Percentiles rank a stretch among this genome's conserved stretches.
phyloP scores from a whole-genome alignment of 2,888 invertebrate species.

The Elaeidobius kamerunicus region DNA sequence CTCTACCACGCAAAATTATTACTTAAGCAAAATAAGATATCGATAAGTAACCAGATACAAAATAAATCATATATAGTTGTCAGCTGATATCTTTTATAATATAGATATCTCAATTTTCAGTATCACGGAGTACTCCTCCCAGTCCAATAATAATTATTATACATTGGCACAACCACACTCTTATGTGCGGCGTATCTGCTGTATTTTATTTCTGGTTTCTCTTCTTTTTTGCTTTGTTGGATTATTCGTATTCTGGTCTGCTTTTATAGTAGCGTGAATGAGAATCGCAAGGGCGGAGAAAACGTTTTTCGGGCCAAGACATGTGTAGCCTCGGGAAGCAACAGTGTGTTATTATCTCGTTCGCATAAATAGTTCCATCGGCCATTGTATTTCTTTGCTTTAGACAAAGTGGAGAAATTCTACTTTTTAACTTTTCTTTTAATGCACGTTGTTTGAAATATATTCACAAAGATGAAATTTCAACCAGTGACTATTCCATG shows the following conservation, averaged over 20 bases:
- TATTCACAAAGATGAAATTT: too few relatives aligned
- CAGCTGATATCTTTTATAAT: constrained; percentile 25
- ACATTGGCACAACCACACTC: constrained; percentile 23
- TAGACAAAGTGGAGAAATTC: too few relatives aligned
- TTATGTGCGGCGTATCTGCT: constrained; percentile 18
- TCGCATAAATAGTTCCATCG: constrained; percentile 34
- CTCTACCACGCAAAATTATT: constrained; percentile 15
- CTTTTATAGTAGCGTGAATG: constrained; percentile 30
- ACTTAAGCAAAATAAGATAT: constrained; percentile 19
- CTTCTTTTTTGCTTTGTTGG: constrained; percentile 9
- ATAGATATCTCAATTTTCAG: constrained; percentile 28
- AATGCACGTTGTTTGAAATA: too few relatives aligned
- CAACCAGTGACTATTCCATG: too few relatives aligned
- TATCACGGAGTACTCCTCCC: constrained; percentile 26
- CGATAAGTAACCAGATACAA: constrained; percentile 25
- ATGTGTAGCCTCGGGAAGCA: constrained; percentile 37
- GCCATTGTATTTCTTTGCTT: too few relatives aligned
- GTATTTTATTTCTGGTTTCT: constrained; percentile 5
- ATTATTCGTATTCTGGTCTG: constrained; percentile 8
- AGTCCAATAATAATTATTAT: constrained; percentile 25
- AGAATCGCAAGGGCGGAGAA: constrained; percentile 27
- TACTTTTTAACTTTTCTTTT: too few relatives aligned
- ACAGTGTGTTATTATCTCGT: constrained; percentile 43
- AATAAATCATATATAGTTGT: constrained; percentile 23
- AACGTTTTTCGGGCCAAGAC: constrained; percentile 20